Conservation (phyloP, 2,888 invertebrate species). For the Cabera pusaria region DNA sequence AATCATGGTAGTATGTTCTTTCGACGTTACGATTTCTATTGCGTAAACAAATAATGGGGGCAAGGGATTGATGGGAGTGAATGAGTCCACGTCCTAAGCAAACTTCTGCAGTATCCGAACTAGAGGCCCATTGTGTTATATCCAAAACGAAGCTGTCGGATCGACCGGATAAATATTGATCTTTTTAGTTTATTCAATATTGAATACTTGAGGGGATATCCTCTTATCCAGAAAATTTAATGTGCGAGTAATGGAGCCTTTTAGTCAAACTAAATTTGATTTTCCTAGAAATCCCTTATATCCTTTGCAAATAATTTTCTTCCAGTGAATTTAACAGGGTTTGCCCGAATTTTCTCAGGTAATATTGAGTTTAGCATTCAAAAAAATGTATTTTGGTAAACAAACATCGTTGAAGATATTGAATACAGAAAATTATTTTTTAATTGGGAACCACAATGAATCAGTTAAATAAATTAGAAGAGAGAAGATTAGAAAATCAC, state of each 20-base stretch:
- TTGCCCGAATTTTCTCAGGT: too few relatives aligned
- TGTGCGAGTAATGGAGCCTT: slow-evolving; percentile 22
- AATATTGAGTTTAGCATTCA: too few relatives aligned
- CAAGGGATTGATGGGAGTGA: slow-evolving; percentile 67
- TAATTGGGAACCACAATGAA: too few relatives aligned
- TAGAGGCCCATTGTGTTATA: slow-evolving; percentile 53
- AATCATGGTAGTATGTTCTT: slow-evolving; percentile 37
- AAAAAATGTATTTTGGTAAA: too few relatives aligned
- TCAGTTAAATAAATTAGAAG: too few relatives aligned
- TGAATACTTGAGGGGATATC: slow-evolving; percentile 35
- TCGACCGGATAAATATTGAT: slow-evolving; percentile 52
- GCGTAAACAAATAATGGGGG: slow-evolving; percentile 69
- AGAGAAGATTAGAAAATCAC: too few relatives aligned
- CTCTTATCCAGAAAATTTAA: slow-evolving; percentile 30
- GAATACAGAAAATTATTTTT: too few relatives aligned
- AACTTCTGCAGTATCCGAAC: slow-evolving; percentile 65
- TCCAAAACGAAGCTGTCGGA: slow-evolving; percentile 51
- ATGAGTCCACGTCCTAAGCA: slow-evolving; percentile 67
- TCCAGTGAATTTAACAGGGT: too few relatives aligned
- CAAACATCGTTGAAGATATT: too few relatives aligned
- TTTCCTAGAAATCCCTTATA: too few relatives aligned
- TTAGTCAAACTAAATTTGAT: too few relatives aligned
- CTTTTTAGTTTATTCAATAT: slow-evolving; percentile 50
- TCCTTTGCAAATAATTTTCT: too few relatives aligned
- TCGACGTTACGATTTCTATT: slow-evolving; percentile 47